These are phyloP conservation scores for Axis porcinus DNA, from an alignment of 2,113 vertebrate genomes.

Conservation along the genomic window DNA sequence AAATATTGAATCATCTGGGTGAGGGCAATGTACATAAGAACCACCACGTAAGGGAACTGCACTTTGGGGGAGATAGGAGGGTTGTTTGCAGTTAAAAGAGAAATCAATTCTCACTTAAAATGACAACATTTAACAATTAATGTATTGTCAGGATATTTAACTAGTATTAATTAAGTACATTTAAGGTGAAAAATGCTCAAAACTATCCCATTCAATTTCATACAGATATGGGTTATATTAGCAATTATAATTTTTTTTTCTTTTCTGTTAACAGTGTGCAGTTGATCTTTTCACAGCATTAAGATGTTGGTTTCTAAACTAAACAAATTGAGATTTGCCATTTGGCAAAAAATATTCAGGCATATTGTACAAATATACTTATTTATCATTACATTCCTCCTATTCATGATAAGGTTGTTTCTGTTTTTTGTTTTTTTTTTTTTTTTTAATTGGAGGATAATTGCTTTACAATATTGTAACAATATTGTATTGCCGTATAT, in stretches of 20 bases:
- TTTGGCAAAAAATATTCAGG: background rate
- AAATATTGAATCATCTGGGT: background rate
- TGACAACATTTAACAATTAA: background rate
- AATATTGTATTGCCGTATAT: background rate
- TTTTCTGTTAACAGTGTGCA: background rate
- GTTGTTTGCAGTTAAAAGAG: background rate
- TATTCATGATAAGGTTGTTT: background rate
- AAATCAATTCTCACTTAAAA: background rate
- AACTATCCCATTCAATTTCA: background rate
- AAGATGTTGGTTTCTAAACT: background rate
- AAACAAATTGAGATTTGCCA: background rate
- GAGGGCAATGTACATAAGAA: background rate
- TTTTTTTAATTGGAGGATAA: background rate
- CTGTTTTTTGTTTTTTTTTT: background rate
- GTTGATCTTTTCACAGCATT: background rate
- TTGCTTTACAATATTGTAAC: background rate
- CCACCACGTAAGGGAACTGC: background rate
- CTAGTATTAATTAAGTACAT: background rate
- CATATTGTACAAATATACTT: background rate
- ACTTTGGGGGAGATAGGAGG: fast-evolving
- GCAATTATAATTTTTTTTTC: background rate
- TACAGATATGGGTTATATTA: background rate
- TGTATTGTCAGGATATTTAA: background rate
- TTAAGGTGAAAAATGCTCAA: background rate
- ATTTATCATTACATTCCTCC: background rate